Conservation (phyloP, 2,797 vertebrate species). For the Lindbergichthys nudifrons region DNA sequence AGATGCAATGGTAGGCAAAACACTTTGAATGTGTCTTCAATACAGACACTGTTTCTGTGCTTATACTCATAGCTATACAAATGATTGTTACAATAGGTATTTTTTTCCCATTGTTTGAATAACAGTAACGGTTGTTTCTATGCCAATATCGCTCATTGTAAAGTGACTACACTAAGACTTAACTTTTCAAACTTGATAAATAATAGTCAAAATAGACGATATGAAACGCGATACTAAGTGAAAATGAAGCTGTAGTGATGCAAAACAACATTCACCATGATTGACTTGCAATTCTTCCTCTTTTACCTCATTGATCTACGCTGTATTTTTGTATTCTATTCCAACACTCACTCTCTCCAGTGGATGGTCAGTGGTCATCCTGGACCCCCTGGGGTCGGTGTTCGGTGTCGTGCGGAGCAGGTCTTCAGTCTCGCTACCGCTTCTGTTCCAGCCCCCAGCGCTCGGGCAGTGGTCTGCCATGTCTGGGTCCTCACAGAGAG, state of each 20-base stretch:
- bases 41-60: not conserved
- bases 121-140: not conserved
- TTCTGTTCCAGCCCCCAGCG: conserved; percentile 85
- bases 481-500: conserved; percentile 84
- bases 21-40: not conserved
- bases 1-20: conserved; percentile 82
- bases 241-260: not conserved
- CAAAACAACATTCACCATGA: not conserved
- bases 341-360: conserved; percentile 45
- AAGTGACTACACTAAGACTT: not conserved
- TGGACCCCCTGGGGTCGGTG: conserved; percentile 93
- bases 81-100: not conserved
- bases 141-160: not conserved
- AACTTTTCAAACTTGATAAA: not conserved
- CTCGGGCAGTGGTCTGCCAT: conserved; percentile 78
- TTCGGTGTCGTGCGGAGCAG: conserved; percentile 85
- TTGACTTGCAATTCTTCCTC: no score
- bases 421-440: conserved; percentile 85
- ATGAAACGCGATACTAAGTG: not conserved
- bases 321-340: not conserved
- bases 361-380: conserved; percentile 83
- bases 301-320: not conserved
- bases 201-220: not conserved
- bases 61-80: not conserved
- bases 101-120: not conserved